These are phyloP conservation scores for Scaptodrosophila latifasciaeformis DNA, from an alignment of 2,888 invertebrate genomes.

Conservation along the genomic window DNA sequence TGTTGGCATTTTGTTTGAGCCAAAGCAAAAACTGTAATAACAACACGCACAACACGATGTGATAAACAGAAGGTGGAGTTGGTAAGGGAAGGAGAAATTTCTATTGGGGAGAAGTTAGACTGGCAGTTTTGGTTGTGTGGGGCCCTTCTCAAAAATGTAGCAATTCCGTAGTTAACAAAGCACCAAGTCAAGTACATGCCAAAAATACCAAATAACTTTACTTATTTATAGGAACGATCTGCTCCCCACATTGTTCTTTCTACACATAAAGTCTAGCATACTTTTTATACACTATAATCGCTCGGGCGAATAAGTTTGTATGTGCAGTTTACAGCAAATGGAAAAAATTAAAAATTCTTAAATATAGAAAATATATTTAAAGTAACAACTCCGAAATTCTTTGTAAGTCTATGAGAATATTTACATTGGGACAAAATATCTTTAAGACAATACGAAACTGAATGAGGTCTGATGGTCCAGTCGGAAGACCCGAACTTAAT, in stretches of 20 bases:
- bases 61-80: neutral
- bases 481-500: too few species aligned
- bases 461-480: too few species aligned
- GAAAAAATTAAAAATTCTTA: too few species aligned
- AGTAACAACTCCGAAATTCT: too few species aligned
- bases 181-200: conserved; percentile 43
- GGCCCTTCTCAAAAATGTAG: conserved; percentile 2
- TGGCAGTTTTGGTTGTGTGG: neutral
- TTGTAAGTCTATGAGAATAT: too few species aligned
- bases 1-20: too few species aligned
- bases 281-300: conserved; percentile 2
- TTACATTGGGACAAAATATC: too few species aligned
- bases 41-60: conserved; percentile 23
- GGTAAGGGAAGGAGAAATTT: neutral
- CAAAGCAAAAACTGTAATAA: conserved; percentile 31
- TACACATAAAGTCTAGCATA: conserved; percentile 18
- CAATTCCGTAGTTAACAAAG: conserved; percentile 4
- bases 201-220: conserved; percentile 61
- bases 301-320: too few species aligned
- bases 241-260: neutral
- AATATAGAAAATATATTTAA: too few species aligned
- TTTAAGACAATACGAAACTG: too few species aligned
- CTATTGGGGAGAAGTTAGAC: conserved; percentile 2
- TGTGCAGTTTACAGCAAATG: too few species aligned
- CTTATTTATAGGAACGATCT: conserved; percentile 41